A percentile compares a stretch with the other conserved stretches of the same genome.
Conservation (phyloP, 2,113 vertebrate genomes). For the Xiphias gladius region DNA sequence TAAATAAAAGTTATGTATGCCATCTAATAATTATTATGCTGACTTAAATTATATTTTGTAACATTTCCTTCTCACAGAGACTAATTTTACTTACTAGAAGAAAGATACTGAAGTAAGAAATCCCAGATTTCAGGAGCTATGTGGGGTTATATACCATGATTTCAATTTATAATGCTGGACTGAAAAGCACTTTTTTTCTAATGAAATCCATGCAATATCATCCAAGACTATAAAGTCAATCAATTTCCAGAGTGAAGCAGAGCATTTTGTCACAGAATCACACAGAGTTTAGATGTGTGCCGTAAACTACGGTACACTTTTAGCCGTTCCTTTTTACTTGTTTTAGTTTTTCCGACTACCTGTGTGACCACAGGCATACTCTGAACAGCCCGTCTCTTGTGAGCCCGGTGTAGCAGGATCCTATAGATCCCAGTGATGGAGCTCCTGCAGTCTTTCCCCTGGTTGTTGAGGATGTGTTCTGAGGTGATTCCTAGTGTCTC, state of each 20-base stretch:
- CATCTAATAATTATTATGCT: conserved; percentile 26
- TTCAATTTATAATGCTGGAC: conserved; percentile 51
- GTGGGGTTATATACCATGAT: conserved; percentile 14
- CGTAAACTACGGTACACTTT: conserved; percentile 86
- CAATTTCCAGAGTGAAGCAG: conserved; percentile 8
- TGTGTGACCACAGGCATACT: conserved; percentile 84
- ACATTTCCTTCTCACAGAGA: conserved; percentile 72
- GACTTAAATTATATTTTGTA: conserved; percentile 19
- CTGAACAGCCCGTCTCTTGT: conserved; percentile 89
- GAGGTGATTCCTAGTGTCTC: conserved; percentile 91
- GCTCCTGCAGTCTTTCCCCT: conserved; percentile 89
- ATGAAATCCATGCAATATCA: conserved; percentile 58
- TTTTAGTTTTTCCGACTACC: conserved; percentile 62
- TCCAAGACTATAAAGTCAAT: conserved; percentile 26
- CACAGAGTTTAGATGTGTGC: conserved; percentile 95
- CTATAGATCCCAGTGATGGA: conserved; percentile 94
- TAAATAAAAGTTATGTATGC: conserved; percentile 15
- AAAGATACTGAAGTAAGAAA: conserved; percentile 59
- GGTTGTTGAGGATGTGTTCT: conserved; percentile 93
- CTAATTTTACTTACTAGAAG: conserved; percentile 59
- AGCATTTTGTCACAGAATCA: conserved; percentile 88
- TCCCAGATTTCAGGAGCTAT: conserved; percentile 55
- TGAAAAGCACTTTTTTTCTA: conserved; percentile 53
- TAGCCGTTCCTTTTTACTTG: conserved; percentile 83
- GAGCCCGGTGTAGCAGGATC: conserved; percentile 92